Percentiles rank a stretch among this genome's conserved stretches.
Evolutionary conservation across 2,113 vertebrate genomes (phyloP).

Genomic region (Semicossyphus pulcher): DNA sequence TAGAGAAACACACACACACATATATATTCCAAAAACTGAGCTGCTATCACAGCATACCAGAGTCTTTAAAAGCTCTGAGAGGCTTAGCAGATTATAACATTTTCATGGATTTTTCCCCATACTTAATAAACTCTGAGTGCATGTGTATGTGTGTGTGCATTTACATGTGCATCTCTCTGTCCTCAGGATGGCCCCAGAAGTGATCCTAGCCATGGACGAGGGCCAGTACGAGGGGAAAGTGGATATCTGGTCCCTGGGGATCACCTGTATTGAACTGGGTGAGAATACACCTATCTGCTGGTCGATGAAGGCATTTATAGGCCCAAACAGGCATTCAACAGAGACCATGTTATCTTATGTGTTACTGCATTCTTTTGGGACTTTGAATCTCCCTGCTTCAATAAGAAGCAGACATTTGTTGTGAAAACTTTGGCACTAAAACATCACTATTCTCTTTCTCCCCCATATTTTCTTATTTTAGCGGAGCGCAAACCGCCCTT

Average conservation of each 20-base stretch:
- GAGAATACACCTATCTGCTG: constrained; percentile 63
- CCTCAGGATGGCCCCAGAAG: constrained; percentile 98
- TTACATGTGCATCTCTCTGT: constrained; percentile 30
- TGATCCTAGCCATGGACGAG: constrained; percentile 99
- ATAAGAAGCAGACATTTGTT: constrained; percentile 1
- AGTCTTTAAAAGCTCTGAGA: constrained; percentile 67
- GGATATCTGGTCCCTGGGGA: constrained; percentile 98
- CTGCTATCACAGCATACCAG: constrained; percentile 65
- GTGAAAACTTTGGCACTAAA: background rate
- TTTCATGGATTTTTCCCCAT: constrained; percentile 56
- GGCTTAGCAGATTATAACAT: constrained; percentile 74
- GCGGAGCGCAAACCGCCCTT: constrained; percentile 98
- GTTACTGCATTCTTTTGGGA: background rate
- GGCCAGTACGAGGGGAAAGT: constrained; percentile 98
- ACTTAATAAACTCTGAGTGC: constrained; percentile 31
- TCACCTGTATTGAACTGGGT: constrained; percentile 99
- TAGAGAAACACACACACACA: constrained; percentile 39
- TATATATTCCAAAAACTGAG: constrained; percentile 53
- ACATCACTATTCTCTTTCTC: background rate
- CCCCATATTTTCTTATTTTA: constrained; percentile 70
- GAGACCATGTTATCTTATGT: background rate
- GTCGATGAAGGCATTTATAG: background rate
- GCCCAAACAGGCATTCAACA: background rate
- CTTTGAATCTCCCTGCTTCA: background rate
- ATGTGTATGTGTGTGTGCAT: constrained; percentile 21